Evolutionary conservation across 2,113 vertebrate genomes (phyloP), one percentile per base, ranked within the genome.

Genomic region (Rhynchopsitta pachyrhyncha): DNA sequence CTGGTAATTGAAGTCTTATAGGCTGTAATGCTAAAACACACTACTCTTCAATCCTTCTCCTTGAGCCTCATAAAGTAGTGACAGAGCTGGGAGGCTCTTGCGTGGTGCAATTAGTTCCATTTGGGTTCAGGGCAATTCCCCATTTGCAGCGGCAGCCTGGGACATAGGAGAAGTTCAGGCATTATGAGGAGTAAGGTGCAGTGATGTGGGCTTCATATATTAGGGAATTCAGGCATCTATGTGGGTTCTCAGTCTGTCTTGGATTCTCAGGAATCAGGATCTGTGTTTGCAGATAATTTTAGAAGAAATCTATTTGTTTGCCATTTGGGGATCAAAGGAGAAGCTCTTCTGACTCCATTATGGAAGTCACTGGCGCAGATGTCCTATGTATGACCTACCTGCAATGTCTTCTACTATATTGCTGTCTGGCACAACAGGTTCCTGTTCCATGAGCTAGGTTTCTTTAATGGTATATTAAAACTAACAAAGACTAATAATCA

Each of bases 191-290:
- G 62, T 50, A 41, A 88, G 53, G 31, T 57, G 24, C 0, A 4
- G 23, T 29, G 47, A 44, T 27, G 29, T 8, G 28, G 47, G 22
- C 41, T 87, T 90, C 35, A 3, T 33, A 28, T 22, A 68, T 66
- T 68, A 49, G 50, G 25, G 66, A 49, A 20, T 16, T 3, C 2
- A 1, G 29, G 39, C 31, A 68, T 2, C 1, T 0, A 0, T 2
- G 1, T 55, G 66, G 10, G 4, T 57, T 88, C 64, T 55, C 42
- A 64, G 33, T 10, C 67, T 84, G 6, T 35, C 27, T 3, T 68
- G 18, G 22, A 47, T 53, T 91, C 52, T 82, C n/a, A 71, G 70
- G 46, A 87, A 47, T 19, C 1, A 0, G 11, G 37, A n/a, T 39
- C 22, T 73, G 42, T 50, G 50, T 66, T 90, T 85, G 49, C 33